These are phyloP conservation scores for Acanthopagrus latus DNA, from an alignment of 2,797 vertebrate genomes.

Conservation along the genomic window DNA sequence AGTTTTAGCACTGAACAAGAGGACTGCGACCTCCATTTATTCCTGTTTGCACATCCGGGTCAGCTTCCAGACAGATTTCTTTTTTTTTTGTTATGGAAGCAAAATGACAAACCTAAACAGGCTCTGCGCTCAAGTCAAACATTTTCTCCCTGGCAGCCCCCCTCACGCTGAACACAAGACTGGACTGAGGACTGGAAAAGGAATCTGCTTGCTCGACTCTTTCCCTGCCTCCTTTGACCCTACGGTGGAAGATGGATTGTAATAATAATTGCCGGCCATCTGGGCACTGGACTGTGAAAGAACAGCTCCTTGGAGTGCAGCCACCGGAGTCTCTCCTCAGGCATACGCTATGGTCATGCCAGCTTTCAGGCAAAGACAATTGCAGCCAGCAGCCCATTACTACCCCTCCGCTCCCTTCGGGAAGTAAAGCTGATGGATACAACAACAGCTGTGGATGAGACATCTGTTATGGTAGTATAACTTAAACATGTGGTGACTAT, in stretches of 20 bases:
- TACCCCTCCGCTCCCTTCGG: slow-evolving; percentile 22
- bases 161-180: slow-evolving; percentile 43
- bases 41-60: slow-evolving; percentile 60
- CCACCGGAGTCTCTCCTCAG: slow-evolving; percentile 65
- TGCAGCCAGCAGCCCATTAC: slow-evolving; percentile 49
- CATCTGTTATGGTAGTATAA: slow-evolving; percentile 33
- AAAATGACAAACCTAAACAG: slow-evolving; percentile 40
- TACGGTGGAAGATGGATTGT: slow-evolving; percentile 72
- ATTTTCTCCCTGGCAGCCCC: slow-evolving; percentile 48
- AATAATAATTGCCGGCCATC: slow-evolving; percentile 82
- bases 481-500: slow-evolving; percentile 35
- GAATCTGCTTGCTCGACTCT: slow-evolving; percentile 65
- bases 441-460: slow-evolving; percentile 37
- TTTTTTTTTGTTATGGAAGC: slow-evolving; percentile 28
- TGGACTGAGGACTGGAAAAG: slow-evolving; percentile 25
- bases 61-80: slow-evolving; percentile 27
- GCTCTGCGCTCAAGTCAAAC: slow-evolving; percentile 46
- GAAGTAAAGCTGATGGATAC: slow-evolving; percentile 34
- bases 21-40: slow-evolving; percentile 49
- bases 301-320: slow-evolving; percentile 75
- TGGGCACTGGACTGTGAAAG: slow-evolving; percentile 81
- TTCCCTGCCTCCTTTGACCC: slow-evolving; percentile 67
- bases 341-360: slow-evolving; percentile 46
- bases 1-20: slow-evolving; percentile 55
- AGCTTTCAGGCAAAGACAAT: slow-evolving; percentile 63